Evolutionary conservation across 2,888 invertebrate species (phyloP), one percentile per base, ranked within the genome.

Genomic region (Pseudeuparius sepicola): DNA sequence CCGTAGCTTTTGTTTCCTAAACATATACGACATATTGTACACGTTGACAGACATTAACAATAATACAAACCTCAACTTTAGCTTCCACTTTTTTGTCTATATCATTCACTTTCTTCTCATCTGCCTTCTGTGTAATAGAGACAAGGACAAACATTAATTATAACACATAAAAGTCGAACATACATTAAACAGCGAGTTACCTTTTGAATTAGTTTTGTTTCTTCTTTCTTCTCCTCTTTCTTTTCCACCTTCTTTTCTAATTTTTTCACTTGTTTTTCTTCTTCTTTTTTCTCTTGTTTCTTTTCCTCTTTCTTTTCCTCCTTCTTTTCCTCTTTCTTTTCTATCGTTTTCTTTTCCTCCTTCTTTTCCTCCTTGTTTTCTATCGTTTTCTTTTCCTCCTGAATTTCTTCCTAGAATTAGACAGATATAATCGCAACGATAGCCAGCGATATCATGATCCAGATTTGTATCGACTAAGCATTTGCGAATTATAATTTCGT

Each of bases 1-100:
- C 67, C 37, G 71, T 74, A 52, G 70, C 66, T 58, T 73, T 71
- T 36, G 68, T 64, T 56, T 71, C 72, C 56, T 65, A 48, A 37
- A 39, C 28, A 45, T 39, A 41, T 36, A 33, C 20, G 28, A 38
- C 36, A 30, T 23, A 13, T n/a, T 25, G 36, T 39, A 37, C 4
- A 20, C 18, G 11, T 7, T n/a, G 10, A 20, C 20, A 20, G n/a
- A n/a, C n/a, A n/a, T n/a, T n/a, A 14, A 39, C 39, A 39, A 31
- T 31, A 26, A 24, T 18, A 40, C 13, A 36, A 39, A 18, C 27
- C 36, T 50, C 57, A 45, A 50, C 51, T 42, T 54, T 49, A 12
- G 44, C 34, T 24, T 53, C 51, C 24, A 44, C 40, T 42, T 55
- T 58, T 43, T 58, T 59, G 30, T 55, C 59, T 17, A 60, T 51